Evolutionary conservation across 2,888 invertebrate genomes (phyloP).

Genomic region (Eilema sororculum): DNA sequence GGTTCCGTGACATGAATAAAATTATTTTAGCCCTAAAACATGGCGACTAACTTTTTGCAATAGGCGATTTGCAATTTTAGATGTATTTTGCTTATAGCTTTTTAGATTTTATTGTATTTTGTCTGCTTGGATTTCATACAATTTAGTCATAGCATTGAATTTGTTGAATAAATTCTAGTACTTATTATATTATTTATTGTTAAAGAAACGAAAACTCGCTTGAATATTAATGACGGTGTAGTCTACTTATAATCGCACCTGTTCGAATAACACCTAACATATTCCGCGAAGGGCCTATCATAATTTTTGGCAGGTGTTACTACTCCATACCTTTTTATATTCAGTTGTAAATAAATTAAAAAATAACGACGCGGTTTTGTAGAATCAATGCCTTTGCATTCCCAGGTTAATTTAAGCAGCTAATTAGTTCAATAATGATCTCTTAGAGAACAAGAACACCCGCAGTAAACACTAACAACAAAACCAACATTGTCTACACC

Average conservation of each 20-base stretch:
- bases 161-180: too few species aligned
- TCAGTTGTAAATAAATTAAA: too few species aligned
- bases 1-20: constrained; percentile 61
- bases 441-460: constrained; percentile 35
- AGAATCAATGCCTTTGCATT: constrained; percentile 1
- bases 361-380: neutral
- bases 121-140: neutral
- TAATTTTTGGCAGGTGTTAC: too few species aligned
- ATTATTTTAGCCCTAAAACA: constrained; percentile 48
- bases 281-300: too few species aligned
- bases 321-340: too few species aligned
- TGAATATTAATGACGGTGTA: too few species aligned
- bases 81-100: constrained; percentile 48
- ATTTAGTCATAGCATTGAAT: too few species aligned
- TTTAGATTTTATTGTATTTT: constrained; percentile 27
- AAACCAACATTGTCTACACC: constrained; percentile 33
- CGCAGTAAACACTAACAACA: constrained; percentile 35
- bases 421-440: constrained; percentile 15
- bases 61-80: constrained; percentile 54
- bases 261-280: too few species aligned
- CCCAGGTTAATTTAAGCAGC: constrained; percentile 17
- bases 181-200: too few species aligned
- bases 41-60: constrained; percentile 50
- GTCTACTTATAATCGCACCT: too few species aligned
- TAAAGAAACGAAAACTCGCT: too few species aligned